Conservation (phyloP, 2,888 invertebrate genomes). For the Drosophila emarginata region DNA sequence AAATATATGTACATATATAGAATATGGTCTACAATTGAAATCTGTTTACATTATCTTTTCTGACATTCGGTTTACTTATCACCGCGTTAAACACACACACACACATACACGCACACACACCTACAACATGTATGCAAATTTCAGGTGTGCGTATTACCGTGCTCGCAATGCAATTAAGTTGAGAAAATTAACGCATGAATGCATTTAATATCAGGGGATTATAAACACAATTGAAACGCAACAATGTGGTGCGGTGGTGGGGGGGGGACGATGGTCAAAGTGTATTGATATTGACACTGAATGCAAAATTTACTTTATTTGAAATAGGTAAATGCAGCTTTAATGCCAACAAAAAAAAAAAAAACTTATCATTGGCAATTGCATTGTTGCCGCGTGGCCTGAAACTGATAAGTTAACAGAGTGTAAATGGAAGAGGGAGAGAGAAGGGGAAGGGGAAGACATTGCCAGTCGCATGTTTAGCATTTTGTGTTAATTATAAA, state of each 20-base stretch:
- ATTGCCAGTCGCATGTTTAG: background rate
- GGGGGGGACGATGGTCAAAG: background rate
- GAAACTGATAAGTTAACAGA: background rate
- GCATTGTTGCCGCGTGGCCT: slow-evolving; percentile 1
- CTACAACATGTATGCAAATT: slow-evolving; percentile 34
- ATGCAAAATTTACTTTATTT: background rate
- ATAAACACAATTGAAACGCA: background rate
- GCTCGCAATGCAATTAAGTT: slow-evolving; percentile 44
- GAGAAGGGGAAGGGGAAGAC: background rate
- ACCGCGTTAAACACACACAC: background rate
- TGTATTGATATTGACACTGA: background rate
- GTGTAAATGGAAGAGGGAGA: background rate
- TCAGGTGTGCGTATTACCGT: slow-evolving; percentile 8
- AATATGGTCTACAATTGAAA: slow-evolving; percentile 6
- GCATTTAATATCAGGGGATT: slow-evolving; percentile 42
- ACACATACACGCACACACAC: no score
- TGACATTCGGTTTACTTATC: background rate
- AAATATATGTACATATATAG: no score
- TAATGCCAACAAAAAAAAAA: no score
- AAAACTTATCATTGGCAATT: background rate
- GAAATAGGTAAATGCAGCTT: background rate
- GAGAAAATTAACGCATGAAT: slow-evolving; percentile 52
- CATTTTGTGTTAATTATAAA: slow-evolving; percentile 1
- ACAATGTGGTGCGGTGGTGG: no score
- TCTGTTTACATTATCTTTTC: background rate